A percentile compares a stretch with the other conserved stretches of the same genome.
Conservation (phyloP, 2,113 vertebrate species). For the Spea bombifrons region DNA sequence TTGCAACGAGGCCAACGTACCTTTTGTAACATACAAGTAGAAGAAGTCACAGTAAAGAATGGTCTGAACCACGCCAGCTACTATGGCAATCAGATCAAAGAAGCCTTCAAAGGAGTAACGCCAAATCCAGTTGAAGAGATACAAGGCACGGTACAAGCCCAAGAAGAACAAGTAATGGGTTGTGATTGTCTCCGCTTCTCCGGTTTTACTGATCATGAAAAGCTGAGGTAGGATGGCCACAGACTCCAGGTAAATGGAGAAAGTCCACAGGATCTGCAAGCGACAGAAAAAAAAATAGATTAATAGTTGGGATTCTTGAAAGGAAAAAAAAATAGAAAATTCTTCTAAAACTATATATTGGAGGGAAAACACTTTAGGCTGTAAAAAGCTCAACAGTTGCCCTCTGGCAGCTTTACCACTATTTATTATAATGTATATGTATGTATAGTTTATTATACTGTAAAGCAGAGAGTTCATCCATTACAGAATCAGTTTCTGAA, state of each 20-base stretch:
- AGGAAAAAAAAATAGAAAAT: not conserved
- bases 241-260: slow-evolving; percentile 96
- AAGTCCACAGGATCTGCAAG: slow-evolving; percentile 93
- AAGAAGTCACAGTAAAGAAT: slow-evolving; percentile 99
- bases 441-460: too few relatives aligned
- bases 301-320: not conserved
- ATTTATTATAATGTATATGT: too few relatives aligned
- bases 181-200: slow-evolving; percentile 98
- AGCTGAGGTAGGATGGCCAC: slow-evolving; percentile 98
- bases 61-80: slow-evolving; percentile 95
- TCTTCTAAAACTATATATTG: too few relatives aligned
- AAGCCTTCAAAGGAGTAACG: slow-evolving; percentile 98
- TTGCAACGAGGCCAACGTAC: slow-evolving; percentile 60
- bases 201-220: slow-evolving; percentile 98
- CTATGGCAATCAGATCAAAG: slow-evolving; percentile 98
- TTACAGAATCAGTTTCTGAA: too few relatives aligned
- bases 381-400: too few relatives aligned
- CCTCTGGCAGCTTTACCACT: too few relatives aligned
- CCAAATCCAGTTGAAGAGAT: slow-evolving; percentile 99
- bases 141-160: slow-evolving; percentile 93
- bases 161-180: slow-evolving; percentile 98
- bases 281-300: not conserved
- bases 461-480: too few relatives aligned
- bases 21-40: slow-evolving; percentile 99
- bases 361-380: too few relatives aligned